Evolutionary conservation across 2,113 vertebrate species (phyloP).

Genomic region (Taxidea taxus): DNA sequence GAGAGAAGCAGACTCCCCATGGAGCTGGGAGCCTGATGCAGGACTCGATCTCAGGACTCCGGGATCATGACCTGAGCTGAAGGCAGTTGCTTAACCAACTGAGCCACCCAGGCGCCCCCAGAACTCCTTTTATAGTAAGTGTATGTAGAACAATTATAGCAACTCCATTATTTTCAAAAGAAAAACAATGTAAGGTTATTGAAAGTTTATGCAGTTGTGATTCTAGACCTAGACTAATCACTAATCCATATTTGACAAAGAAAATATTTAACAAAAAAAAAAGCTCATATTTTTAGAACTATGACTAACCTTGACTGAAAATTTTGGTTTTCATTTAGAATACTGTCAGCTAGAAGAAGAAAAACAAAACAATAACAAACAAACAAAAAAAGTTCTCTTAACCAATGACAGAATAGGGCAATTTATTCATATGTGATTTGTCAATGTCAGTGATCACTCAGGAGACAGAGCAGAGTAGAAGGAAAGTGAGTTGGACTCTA

Average conservation of each 20-base stretch:
- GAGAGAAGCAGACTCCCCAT: too few relatives aligned
- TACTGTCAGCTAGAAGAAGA: not conserved
- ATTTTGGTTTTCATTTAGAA: not conserved
- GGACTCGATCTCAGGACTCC: too few relatives aligned
- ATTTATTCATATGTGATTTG: not conserved
- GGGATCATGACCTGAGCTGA: too few relatives aligned
- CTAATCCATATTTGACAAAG: not conserved
- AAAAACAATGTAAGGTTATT: not conserved
- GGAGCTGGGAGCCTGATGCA: too few relatives aligned
- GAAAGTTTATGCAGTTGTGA: not conserved
- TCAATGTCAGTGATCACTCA: not conserved
- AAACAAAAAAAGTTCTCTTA: not conserved
- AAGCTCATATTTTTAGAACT: not conserved
- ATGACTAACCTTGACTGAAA: not conserved
- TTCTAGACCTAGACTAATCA: not conserved
- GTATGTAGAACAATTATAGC: not conserved
- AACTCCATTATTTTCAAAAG: not conserved
- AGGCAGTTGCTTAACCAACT: too few relatives aligned
- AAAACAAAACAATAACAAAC: not conserved
- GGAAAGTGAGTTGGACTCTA: not conserved
- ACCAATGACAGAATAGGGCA: not conserved
- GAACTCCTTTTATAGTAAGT: not conserved
- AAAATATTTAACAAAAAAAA: not conserved
- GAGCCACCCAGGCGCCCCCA: too few relatives aligned
- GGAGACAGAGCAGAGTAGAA: not conserved